These are phyloP conservation scores for Elmis aenea DNA, from an alignment of 2,888 invertebrate species.

Conservation along the genomic window DNA sequence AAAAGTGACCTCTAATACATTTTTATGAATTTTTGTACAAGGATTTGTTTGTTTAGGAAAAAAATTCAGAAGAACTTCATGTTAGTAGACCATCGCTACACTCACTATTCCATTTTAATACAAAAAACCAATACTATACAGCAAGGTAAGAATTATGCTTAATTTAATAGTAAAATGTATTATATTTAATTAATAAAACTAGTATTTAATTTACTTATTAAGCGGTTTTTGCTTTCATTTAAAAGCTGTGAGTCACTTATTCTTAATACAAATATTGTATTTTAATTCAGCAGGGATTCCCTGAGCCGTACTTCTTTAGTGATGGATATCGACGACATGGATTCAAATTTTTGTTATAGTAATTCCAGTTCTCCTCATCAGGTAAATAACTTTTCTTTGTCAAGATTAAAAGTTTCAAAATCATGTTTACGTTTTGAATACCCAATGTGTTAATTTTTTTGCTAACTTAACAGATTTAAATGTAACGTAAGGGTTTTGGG, in stretches of 20 bases:
- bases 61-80: slow-evolving; percentile 34
- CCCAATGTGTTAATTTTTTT: no score
- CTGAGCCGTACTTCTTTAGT: slow-evolving; percentile 46
- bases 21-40: no score
- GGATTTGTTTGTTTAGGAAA: slow-evolving; percentile 26
- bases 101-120: slow-evolving; percentile 38
- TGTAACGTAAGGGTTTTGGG: no score
- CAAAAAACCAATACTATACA: slow-evolving; percentile 30
- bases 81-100: slow-evolving; percentile 37
- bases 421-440: no score
- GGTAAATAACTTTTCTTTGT: slow-evolving; percentile 1
- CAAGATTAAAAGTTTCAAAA: no score
- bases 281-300: slow-evolving; percentile 41
- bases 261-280: neutral
- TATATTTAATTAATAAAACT: no score
- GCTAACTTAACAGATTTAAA: no score
- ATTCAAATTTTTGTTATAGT: slow-evolving; percentile 74
- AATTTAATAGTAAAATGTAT: no score
- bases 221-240: no score
- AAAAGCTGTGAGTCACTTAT: no score
- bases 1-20: no score
- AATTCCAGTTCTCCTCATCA: slow-evolving; percentile 63
- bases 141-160: slow-evolving; percentile 9
- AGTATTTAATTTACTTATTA: no score
- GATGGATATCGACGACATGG: slow-evolving; percentile 62